Evolutionary conservation across 2,888 invertebrate species (phyloP).

Genomic region (Calliphora vomitoria): DNA sequence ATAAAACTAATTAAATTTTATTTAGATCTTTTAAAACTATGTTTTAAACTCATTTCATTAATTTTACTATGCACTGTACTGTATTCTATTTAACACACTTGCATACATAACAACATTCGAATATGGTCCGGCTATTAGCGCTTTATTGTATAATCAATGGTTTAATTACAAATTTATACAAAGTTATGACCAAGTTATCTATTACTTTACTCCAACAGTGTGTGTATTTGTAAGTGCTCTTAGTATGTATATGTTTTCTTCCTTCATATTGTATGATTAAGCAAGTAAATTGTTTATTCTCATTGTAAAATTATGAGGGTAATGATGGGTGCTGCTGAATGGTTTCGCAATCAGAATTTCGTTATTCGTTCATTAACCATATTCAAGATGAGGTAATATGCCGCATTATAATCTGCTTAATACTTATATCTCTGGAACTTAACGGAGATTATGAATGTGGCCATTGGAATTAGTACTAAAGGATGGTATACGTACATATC

Average conservation of each 20-base stretch:
- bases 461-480: not conserved
- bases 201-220: not conserved
- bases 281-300: conserved; percentile 5
- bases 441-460: not conserved
- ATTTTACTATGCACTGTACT: not conserved
- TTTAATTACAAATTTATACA: conserved; percentile 50
- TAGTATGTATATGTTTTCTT: not conserved
- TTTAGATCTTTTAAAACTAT: too few species aligned
- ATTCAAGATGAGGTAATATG: not conserved
- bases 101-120: not conserved
- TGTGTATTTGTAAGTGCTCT: not conserved
- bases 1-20: too few species aligned
- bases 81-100: not conserved
- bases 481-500: too few species aligned
- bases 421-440: not conserved
- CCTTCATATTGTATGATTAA: conserved; percentile 23
- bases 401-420: not conserved
- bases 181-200: conserved; percentile 22
- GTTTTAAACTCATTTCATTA: too few species aligned
- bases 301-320: not conserved
- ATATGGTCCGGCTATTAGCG: conserved; percentile 26
- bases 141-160: conserved; percentile 41
- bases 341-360: not conserved
- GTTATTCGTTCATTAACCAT: not conserved
- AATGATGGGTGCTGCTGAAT: not conserved